Base-by-base conservation (phyloP, 2,797 vertebrate genomes). In the Hirundo rustica region DNA sequence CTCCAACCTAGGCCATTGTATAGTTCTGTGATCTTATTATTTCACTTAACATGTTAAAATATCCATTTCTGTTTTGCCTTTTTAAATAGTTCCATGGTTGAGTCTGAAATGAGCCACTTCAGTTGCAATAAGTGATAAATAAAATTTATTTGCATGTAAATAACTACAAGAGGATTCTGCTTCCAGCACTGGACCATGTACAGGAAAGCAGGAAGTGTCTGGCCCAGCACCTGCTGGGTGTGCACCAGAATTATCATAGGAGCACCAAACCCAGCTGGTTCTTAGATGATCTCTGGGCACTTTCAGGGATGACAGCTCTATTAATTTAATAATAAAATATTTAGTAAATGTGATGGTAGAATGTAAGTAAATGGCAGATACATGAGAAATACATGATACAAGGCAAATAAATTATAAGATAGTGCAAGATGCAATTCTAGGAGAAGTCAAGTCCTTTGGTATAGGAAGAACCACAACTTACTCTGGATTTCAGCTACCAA, bases 51-150 rank as follows among this genome's bases (percentile, higher is more conserved):
- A 40, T 44, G 44, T 44, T 44, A 44, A 80, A 75, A 48, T 9
- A 58, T 4, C 3, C 4, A 3, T 88, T 77, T 77, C 36, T 57
- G 16, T 45, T 64, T 17, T 53, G 14, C 12, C 14, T 67, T 54
- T 86, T 64, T 5, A 83, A 74, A 48, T 34, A 51, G 4, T 42
- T 36, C 80, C 0, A 0, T 29, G 16, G 4, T 50, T 65, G 26
- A 67, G 10, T 72, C 36, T 81, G 32, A 75, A 91, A 84, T 11
- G 11, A 84, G 19, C 23, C 21, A 25, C 19, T 38, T 30, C 42
- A 38, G 3, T 50, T 75, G 23, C 17, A 72, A 10, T 40, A 61
- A 36, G 7, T 17, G 17, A 50, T 22, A 40, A 38, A 36, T 70
- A 82, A 79, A 65, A 47, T 32, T 7, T 36, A 38, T 44, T 45